Evolutionary conservation across 2,888 invertebrate species (phyloP).

Genomic region (Ypsolopha sequella): DNA sequence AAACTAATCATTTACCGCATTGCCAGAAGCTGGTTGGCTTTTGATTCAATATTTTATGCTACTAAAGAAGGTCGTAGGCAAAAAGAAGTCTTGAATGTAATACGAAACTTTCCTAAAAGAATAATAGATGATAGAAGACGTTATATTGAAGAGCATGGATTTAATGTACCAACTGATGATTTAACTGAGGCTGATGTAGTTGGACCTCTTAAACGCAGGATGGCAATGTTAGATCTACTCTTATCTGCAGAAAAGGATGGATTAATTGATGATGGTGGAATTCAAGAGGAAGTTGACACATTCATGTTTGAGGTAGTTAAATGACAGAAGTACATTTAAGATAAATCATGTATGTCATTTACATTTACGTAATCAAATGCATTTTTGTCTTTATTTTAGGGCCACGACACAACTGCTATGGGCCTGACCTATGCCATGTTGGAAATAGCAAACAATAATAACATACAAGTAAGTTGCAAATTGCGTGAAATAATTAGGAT

Average conservation of each 20-base stretch:
- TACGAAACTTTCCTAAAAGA: conserved; percentile 39
- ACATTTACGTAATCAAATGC: not conserved
- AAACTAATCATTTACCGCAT: conserved; percentile 39
- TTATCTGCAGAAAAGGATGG: conserved; percentile 53
- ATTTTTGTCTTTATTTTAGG: conserved; percentile 14
- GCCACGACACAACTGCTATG: conserved; percentile 37
- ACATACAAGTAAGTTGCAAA: conserved; percentile 16
- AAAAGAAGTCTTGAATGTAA: conserved; percentile 30
- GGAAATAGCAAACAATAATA: conserved; percentile 28
- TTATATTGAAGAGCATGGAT: conserved; percentile 14
- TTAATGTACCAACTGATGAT: conserved; percentile 9
- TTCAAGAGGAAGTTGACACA: conserved; percentile 73
- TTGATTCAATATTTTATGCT: conserved; percentile 65
- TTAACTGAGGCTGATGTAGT: conserved; percentile 18
- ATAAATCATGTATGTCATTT: not conserved
- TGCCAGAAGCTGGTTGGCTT: conserved; percentile 68
- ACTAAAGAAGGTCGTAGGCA: conserved; percentile 62
- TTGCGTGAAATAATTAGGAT: too few relatives aligned
- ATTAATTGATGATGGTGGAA: conserved; percentile 59
- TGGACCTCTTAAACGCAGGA: conserved; percentile 47
- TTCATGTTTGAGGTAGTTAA: conserved; percentile 71
- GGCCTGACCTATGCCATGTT: conserved; percentile 22
- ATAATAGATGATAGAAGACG: conserved; percentile 46
- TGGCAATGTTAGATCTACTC: conserved; percentile 67
- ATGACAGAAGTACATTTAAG: not conserved